Conservation (phyloP, 2,113 vertebrate species). For the Gobiocypris rarus region DNA sequence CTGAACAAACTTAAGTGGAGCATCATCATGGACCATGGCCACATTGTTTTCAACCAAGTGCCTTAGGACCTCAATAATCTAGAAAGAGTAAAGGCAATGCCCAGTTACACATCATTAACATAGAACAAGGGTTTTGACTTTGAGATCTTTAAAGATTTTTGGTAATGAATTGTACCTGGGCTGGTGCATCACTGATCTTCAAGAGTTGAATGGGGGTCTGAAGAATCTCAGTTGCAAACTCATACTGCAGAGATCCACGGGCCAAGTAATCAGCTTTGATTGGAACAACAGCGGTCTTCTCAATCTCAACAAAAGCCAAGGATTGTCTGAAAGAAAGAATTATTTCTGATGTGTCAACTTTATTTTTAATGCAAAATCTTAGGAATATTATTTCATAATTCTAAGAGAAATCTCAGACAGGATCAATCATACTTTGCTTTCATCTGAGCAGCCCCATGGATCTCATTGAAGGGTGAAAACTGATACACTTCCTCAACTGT, state of each 20-base stretch:
- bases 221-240: conserved; percentile 70
- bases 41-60: conserved; percentile 74
- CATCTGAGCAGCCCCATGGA: conserved; percentile 74
- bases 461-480: conserved; percentile 77
- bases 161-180: conserved; percentile 62
- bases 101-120: not conserved
- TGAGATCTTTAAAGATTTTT: not conserved
- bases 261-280: conserved; percentile 57
- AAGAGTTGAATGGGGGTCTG: conserved; percentile 78
- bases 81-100: not conserved
- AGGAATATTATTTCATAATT: not conserved
- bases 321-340: conserved; percentile 70
- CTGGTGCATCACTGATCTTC: conserved; percentile 67
- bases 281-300: conserved; percentile 42
- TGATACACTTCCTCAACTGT: conserved; percentile 77
- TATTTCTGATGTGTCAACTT: too few relatives aligned
- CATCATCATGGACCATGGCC: conserved; percentile 73
- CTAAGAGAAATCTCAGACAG: not conserved
- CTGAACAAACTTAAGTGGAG: conserved; percentile 77
- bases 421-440: conserved; percentile 73
- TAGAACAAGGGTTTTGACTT: not conserved
- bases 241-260: conserved; percentile 74
- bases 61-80: conserved; percentile 76
- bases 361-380: too few relatives aligned
- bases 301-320: conserved; percentile 72